phyloP scores from a whole-genome alignment of 1,140 invertebrate species.

The Stegodyphus mimosarum region DNA sequence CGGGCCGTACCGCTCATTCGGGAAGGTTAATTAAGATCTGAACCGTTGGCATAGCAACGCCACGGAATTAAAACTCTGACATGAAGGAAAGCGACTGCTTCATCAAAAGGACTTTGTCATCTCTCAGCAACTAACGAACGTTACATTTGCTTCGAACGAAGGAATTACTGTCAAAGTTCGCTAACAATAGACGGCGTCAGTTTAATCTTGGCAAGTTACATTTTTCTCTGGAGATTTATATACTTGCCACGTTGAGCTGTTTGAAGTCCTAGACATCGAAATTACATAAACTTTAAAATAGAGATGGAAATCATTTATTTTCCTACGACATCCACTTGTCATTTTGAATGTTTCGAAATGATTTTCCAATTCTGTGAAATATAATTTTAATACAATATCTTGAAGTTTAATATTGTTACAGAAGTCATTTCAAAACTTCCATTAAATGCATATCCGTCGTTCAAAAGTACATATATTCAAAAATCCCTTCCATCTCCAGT shows the following conservation, averaged over 20 bases:
- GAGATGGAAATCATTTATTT: too few relatives aligned
- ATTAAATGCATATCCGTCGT: too few relatives aligned
- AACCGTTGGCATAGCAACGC: constrained; percentile 17
- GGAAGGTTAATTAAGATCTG: constrained; percentile 44
- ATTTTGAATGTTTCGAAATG: too few relatives aligned
- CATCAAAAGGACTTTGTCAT: constrained; percentile 42
- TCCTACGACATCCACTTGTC: too few relatives aligned
- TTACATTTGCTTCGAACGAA: not conserved
- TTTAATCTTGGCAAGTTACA: constrained; percentile 16
- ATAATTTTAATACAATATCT: too few relatives aligned
- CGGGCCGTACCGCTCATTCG: constrained; percentile 2
- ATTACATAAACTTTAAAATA: too few relatives aligned
- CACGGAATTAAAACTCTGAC: constrained; percentile 43
- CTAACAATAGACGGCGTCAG: constrained; percentile 17
- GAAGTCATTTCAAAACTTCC: too few relatives aligned
- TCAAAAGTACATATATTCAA: too few relatives aligned
- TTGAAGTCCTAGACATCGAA: too few relatives aligned
- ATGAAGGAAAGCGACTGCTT: constrained; percentile 21
- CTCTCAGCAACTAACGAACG: constrained; percentile 23
- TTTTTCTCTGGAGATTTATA: not conserved
- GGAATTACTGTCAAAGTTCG: constrained; percentile 29
- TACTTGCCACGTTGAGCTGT: not conserved
- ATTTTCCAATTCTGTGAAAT: too few relatives aligned
- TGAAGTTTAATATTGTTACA: too few relatives aligned
- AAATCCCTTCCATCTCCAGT: too few relatives aligned